phyloP scores from a whole-genome alignment of 2,888 invertebrate species.

The Dryadula phaetusa region DNA sequence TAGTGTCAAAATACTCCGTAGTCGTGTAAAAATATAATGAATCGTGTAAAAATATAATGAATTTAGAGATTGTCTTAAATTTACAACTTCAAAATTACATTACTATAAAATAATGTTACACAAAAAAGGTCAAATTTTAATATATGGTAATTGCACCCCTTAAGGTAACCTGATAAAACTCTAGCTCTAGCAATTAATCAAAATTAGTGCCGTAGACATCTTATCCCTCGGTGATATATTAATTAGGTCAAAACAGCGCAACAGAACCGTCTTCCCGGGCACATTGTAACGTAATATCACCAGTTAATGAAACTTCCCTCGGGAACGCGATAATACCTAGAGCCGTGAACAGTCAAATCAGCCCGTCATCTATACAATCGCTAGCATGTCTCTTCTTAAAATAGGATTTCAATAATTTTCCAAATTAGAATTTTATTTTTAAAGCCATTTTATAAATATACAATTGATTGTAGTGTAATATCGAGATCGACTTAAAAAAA shows the following conservation, averaged over 20 bases:
- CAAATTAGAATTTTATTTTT: background rate
- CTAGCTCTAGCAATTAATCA: slow-evolving; percentile 59
- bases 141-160: slow-evolving; percentile 26
- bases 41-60: background rate
- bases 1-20: no score
- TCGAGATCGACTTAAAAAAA: background rate
- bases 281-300: slow-evolving; percentile 68
- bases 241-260: slow-evolving; percentile 70
- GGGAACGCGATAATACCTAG: slow-evolving; percentile 54
- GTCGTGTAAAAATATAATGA: no score
- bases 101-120: background rate
- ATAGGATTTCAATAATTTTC: background rate
- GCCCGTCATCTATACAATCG: slow-evolving; percentile 37
- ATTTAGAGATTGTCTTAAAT: background rate
- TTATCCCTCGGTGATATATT: slow-evolving; percentile 65
- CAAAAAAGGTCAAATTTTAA: slow-evolving; percentile 7
- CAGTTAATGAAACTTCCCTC: slow-evolving; percentile 66
- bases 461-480: no score
- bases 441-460: background rate
- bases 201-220: slow-evolving; percentile 59
- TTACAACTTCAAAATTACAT: background rate
- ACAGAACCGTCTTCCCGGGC: slow-evolving; percentile 56
- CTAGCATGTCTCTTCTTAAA: slow-evolving; percentile 28
- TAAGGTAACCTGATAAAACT: slow-evolving; percentile 46
- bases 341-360: slow-evolving; percentile 48